Percentiles rank a stretch among this genome's conserved stretches.
Evolutionary conservation across 2,113 vertebrate species (phyloP).

Genomic region (Poecile atricapillus): DNA sequence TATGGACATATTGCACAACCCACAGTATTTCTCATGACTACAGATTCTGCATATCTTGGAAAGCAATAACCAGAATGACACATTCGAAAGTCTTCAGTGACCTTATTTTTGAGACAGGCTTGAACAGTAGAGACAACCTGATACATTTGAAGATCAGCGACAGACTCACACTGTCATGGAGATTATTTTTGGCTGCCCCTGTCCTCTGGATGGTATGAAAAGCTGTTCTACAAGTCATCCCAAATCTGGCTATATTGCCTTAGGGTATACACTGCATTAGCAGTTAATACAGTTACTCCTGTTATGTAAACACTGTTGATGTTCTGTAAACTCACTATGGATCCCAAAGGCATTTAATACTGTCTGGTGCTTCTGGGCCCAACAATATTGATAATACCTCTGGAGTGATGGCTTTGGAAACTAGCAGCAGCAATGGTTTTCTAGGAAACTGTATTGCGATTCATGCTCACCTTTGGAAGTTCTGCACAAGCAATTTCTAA

Average conservation of each 20-base stretch:
- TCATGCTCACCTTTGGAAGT: neutral
- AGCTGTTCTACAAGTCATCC: neutral
- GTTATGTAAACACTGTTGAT: neutral
- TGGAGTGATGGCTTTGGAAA: neutral
- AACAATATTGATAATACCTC: neutral
- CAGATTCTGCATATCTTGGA: neutral
- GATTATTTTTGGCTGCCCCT: constrained; percentile 10
- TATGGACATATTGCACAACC: neutral
- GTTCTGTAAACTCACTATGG: neutral
- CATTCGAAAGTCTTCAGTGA: neutral
- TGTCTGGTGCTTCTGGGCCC: neutral
- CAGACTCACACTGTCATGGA: constrained; percentile 8
- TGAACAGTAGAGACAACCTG: neutral
- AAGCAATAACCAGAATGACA: neutral
- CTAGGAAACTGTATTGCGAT: neutral
- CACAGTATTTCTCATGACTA: neutral
- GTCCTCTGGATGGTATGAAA: neutral
- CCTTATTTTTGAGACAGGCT: neutral
- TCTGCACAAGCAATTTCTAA: neutral
- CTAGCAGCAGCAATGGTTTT: neutral
- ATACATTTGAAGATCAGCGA: neutral
- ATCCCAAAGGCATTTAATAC: neutral
- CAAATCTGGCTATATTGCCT: neutral
- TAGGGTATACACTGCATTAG: neutral
- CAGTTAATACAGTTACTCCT: neutral